A percentile compares a stretch with the other conserved stretches of the same genome.
Conservation (phyloP, 2,888 invertebrate genomes). For the Torymus tubicola region DNA sequence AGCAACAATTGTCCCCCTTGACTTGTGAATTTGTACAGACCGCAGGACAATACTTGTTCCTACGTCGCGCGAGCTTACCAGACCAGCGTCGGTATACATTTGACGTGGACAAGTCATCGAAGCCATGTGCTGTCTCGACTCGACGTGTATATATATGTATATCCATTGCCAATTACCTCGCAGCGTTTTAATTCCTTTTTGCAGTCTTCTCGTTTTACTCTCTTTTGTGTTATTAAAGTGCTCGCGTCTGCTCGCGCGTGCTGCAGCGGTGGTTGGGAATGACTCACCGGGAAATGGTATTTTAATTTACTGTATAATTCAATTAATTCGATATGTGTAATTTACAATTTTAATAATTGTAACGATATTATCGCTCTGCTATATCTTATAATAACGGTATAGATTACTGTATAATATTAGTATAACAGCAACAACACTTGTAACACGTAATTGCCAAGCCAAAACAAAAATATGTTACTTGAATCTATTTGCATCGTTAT, state of each 20-base stretch:
- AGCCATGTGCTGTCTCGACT: conserved; percentile 64
- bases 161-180: conserved; percentile 53
- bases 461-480: too few relatives aligned
- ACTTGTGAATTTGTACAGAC: conserved; percentile 53
- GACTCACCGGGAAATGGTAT: conserved; percentile 25
- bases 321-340: conserved; percentile 16
- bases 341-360: too few relatives aligned
- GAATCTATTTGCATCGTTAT: too few relatives aligned
- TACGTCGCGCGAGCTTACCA: conserved; percentile 56
- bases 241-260: neutral
- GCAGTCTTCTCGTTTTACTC: conserved; percentile 27
- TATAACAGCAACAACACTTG: too few relatives aligned
- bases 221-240: conserved; percentile 23
- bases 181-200: conserved; percentile 55
- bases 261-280: conserved; percentile 1
- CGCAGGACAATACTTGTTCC: conserved; percentile 40
- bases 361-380: too few relatives aligned
- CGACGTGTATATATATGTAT: neutral
- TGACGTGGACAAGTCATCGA: conserved; percentile 68
- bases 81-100: conserved; percentile 62
- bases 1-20: conserved; percentile 59
- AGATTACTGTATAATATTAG: too few relatives aligned
- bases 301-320: neutral
- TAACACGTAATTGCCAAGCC: too few relatives aligned
- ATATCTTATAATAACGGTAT: too few relatives aligned